Evolutionary conservation across 2,113 vertebrate species (phyloP), one percentile per base, ranked within the genome.

Genomic region (Sclerurus mexicanus): DNA sequence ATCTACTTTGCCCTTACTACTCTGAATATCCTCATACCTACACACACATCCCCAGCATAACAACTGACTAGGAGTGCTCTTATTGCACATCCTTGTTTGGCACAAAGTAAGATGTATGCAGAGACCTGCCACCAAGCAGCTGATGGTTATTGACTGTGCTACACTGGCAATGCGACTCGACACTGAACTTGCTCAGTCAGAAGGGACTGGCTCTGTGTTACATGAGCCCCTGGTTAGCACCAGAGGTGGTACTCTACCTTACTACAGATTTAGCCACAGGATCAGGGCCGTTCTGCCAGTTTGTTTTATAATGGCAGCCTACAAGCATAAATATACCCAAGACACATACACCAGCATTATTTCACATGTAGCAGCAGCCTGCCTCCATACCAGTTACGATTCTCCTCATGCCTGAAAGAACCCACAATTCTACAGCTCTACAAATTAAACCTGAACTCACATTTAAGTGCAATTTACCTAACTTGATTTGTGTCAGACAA

Each of bases 21-120:
- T 62, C 49, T 49, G 24, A 82, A 50, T 30, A 83, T 2, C 30
- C 33, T 79, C 46, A 5, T 33, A 71, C 3, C 33, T 37, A 52
- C 37, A 40, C 31, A 6, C 31, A 6, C 3, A 7, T 7, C 3
- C 1, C 39, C 4, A 1, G 47, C 52, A 56, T 0, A 0, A 28
- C 64, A 58, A 42, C 53, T 40, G 18, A 40, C 25, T 16, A 35
- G n/a, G 35, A 64, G 3, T 17, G 35, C 24, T 59, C 44, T 53
- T 71, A 66, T 0, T 40, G 14, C 30, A 56, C 46, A 66, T 46
- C 33, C 25, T 52, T 20, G 33, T 39, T 44, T 22, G 24, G 39
- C 49, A 73, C 14, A 17, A 49, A 50, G 28, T 0, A 44, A 59
- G 42, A n/a, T 64, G 21, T 6, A 47, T 2, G 22, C 47, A 64